Evolutionary conservation across 1,140 invertebrate genomes (phyloP).

Genomic region (Papilio helenus): DNA sequence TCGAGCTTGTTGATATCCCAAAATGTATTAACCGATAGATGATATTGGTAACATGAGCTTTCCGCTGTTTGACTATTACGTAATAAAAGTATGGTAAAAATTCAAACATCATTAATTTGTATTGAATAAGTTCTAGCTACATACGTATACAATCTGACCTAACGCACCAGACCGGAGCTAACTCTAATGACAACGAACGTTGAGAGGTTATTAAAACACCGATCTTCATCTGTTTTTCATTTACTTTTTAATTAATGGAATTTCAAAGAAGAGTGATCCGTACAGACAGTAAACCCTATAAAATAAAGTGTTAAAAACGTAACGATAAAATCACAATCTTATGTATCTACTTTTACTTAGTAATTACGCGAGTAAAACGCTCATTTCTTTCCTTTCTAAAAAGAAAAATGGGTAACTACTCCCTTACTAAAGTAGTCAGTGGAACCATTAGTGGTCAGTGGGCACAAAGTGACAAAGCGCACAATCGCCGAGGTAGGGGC

Average conservation of each 20-base stretch:
- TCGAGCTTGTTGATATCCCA: too few relatives aligned
- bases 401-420: neutral
- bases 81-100: neutral
- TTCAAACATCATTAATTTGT: neutral
- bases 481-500: neutral
- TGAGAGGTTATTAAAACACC: neutral
- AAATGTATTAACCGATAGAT: neutral
- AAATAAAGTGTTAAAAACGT: too few relatives aligned
- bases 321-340: too few relatives aligned
- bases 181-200: neutral
- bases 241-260: neutral
- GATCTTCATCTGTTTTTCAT: neutral
- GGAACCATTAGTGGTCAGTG: conserved; percentile 32
- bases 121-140: neutral
- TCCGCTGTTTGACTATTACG: neutral
- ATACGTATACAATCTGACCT: neutral
- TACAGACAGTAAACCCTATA: too few relatives aligned
- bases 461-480: neutral
- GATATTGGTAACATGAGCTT: neutral
- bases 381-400: neutral
- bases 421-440: neutral
- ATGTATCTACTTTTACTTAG: too few relatives aligned
- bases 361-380: too few relatives aligned
- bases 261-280: neutral
- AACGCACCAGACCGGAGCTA: neutral